These are phyloP conservation scores for Tetragonula clypearis DNA, from an alignment of 1,140 invertebrate genomes.

Conservation along the genomic window DNA sequence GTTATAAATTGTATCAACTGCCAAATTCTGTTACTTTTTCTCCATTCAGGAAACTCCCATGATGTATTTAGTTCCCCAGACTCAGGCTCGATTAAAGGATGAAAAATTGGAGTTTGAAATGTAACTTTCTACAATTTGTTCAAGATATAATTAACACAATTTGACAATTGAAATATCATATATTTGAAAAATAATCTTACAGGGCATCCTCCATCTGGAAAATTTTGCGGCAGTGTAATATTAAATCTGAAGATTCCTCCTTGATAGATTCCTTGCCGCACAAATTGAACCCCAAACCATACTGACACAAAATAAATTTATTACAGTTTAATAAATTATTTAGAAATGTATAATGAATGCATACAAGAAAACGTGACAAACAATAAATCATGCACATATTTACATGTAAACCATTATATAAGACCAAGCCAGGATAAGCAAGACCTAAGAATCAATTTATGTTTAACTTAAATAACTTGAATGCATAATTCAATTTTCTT, in stretches of 20 bases:
- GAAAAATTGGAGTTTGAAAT: conserved; percentile 93
- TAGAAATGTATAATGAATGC: not conserved
- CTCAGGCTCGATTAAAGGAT: conserved; percentile 91
- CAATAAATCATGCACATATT: conserved; percentile 57
- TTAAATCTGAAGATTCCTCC: conserved; percentile 95
- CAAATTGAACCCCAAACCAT: conserved; percentile 97
- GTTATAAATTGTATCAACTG: conserved; percentile 93
- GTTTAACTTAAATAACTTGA: conserved; percentile 35
- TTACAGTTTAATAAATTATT: conserved; percentile 11
- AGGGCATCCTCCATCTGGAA: conserved; percentile 92
- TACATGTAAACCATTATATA: conserved; percentile 62
- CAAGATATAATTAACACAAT: conserved; percentile 30
- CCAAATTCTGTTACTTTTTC: conserved; percentile 91
- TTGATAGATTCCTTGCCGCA: conserved; percentile 92
- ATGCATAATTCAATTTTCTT: not conserved
- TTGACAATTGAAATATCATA: not conserved
- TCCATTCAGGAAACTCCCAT: conserved; percentile 93
- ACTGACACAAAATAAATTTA: conserved; percentile 84
- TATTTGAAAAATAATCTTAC: conserved; percentile 81
- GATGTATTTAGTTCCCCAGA: conserved; percentile 89
- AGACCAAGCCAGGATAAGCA: conserved; percentile 61
- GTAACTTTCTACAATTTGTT: conserved; percentile 87
- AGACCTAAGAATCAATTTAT: conserved; percentile 61
- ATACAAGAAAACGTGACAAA: conserved; percentile 36
- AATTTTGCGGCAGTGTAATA: conserved; percentile 91